Conservation (phyloP, 2,797 vertebrate genomes). For the Discoglossus pictus region DNA sequence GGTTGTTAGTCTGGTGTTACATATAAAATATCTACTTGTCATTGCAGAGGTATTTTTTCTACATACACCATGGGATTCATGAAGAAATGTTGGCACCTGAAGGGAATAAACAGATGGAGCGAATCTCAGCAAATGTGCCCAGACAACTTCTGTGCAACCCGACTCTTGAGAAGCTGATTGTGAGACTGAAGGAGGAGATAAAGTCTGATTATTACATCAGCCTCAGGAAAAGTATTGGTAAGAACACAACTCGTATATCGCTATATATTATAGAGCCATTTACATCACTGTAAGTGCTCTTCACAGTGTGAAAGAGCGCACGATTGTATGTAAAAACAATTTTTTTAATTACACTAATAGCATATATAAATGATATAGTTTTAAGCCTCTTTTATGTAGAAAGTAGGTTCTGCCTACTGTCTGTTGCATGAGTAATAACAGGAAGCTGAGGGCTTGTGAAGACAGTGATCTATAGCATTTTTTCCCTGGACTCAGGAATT, state of each 20-base stretch:
- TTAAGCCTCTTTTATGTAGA: too few relatives aligned
- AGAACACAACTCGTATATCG: slow-evolving; percentile 43
- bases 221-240: slow-evolving; percentile 85
- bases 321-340: too few relatives aligned
- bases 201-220: slow-evolving; percentile 70
- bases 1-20: background rate
- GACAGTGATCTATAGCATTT: too few relatives aligned
- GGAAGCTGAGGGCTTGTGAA: too few relatives aligned
- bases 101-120: slow-evolving; percentile 69
- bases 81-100: slow-evolving; percentile 75
- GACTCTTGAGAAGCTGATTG: slow-evolving; percentile 58
- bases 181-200: slow-evolving; percentile 73
- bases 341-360: too few relatives aligned
- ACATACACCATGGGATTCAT: slow-evolving; percentile 74
- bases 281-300: too few relatives aligned
- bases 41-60: slow-evolving; percentile 82
- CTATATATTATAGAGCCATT: too few relatives aligned
- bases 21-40: slow-evolving; percentile 17
- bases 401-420: too few relatives aligned
- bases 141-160: slow-evolving; percentile 52
- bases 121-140: slow-evolving; percentile 72
- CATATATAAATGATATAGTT: too few relatives aligned
- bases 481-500: too few relatives aligned
- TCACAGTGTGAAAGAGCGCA: too few relatives aligned
- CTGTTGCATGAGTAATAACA: too few relatives aligned